Evolutionary conservation across 92 coral and sea anemone species (phyloP).

Genomic region (Umimayanthus chanpuru): DNA sequence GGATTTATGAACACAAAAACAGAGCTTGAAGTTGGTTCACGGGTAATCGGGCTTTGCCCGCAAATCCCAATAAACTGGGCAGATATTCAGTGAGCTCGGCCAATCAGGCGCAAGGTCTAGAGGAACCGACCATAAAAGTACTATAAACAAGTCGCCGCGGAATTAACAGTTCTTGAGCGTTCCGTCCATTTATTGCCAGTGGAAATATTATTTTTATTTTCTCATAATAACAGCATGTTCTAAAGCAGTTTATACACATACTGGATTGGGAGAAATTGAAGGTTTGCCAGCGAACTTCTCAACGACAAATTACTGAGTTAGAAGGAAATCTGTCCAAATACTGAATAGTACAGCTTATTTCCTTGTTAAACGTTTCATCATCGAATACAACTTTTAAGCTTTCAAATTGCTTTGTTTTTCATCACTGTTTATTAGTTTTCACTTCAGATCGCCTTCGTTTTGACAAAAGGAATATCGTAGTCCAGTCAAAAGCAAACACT

Average conservation of each 20-base stretch:
- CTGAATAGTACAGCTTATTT: not conserved
- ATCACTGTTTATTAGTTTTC: not conserved
- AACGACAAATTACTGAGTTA: not conserved
- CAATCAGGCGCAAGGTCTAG: slow-evolving; percentile 5
- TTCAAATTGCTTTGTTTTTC: not conserved
- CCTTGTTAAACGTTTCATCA: not conserved
- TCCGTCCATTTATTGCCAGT: not conserved
- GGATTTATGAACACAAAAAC: slow-evolving; percentile 72
- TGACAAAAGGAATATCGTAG: not conserved
- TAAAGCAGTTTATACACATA: not conserved
- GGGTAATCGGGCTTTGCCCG: slow-evolving; percentile 75
- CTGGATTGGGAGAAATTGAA: not conserved
- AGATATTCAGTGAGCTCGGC: slow-evolving; percentile 48
- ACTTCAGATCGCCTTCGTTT: not conserved
- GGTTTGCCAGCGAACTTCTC: not conserved
- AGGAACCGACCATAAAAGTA: slow-evolving; percentile 4
- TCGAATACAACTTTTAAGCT: not conserved
- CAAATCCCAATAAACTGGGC: slow-evolving; percentile 71
- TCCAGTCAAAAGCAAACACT: not conserved
- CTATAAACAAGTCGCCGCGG: slow-evolving; percentile 20
- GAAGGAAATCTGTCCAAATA: not conserved
- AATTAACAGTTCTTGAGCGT: slow-evolving; percentile 32
- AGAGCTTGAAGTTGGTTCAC: slow-evolving; percentile 74
- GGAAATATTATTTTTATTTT: not conserved
- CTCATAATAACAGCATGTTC: not conserved